Conservation (phyloP, 2,113 vertebrate genomes). For the Leuciscus idus region DNA sequence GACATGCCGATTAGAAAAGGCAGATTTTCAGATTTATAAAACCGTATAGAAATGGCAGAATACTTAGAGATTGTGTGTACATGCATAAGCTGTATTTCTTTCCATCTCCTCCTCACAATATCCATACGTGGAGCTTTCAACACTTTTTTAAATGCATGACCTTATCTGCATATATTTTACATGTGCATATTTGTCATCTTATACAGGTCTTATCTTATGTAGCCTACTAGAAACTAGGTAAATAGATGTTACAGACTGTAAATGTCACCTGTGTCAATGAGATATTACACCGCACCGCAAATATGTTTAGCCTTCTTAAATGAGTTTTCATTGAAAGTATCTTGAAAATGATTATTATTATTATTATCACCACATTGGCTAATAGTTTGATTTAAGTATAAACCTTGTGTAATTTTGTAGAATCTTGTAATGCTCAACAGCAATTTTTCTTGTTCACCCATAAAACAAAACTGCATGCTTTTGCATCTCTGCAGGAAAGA, state of each 20-base stretch:
- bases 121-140: background rate
- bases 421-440: background rate
- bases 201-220: background rate
- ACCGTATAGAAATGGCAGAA: background rate
- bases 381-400: background rate
- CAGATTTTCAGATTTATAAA: background rate
- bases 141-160: background rate
- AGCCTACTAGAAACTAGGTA: background rate
- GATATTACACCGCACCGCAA: background rate
- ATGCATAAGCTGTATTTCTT: background rate
- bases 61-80: background rate
- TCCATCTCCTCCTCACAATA: background rate
- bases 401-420: too few relatives aligned
- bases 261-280: background rate
- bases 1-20: background rate
- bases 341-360: background rate
- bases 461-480: slow-evolving; percentile 6
- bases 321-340: background rate
- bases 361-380: background rate
- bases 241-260: background rate
- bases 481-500: slow-evolving; percentile 30
- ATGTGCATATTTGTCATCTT: background rate
- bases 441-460: background rate
- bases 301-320: background rate
- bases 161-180: background rate